Conservation (phyloP, 2,888 invertebrate species). For the Nemotelus nigrinus region DNA sequence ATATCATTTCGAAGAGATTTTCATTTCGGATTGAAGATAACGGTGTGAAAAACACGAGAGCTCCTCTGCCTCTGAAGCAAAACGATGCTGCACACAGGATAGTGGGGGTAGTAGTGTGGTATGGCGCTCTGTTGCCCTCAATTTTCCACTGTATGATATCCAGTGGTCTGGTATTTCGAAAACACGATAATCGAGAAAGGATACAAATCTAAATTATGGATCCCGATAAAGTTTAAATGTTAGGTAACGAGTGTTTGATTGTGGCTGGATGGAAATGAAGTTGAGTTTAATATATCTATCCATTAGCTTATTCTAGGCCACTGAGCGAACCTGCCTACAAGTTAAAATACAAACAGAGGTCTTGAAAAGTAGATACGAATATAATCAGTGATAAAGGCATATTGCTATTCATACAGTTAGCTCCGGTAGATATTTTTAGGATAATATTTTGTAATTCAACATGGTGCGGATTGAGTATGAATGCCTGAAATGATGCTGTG, state of each 20-base stretch:
- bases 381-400: no score
- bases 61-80: neutral
- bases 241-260: conserved; percentile 23
- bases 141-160: conserved; percentile 6
- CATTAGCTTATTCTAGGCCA: no score
- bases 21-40: conserved; percentile 36
- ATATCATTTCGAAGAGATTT: conserved; percentile 39
- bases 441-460: no score
- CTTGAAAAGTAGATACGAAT: no score
- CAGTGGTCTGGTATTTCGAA: conserved; percentile 1
- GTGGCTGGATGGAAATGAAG: conserved; percentile 9
- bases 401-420: no score
- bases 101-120: neutral
- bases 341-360: no score
- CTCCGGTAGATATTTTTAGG: no score
- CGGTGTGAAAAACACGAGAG: conserved; percentile 35
- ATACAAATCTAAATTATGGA: conserved; percentile 24
- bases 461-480: no score
- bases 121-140: neutral
- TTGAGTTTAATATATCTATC: neutral
- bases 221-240: conserved; percentile 21
- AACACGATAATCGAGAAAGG: conserved; percentile 2
- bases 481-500: no score
- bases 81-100: neutral
- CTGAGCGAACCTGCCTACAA: no score